Conservation (phyloP, 2,113 vertebrate genomes). For the Aviceda subcristata region DNA sequence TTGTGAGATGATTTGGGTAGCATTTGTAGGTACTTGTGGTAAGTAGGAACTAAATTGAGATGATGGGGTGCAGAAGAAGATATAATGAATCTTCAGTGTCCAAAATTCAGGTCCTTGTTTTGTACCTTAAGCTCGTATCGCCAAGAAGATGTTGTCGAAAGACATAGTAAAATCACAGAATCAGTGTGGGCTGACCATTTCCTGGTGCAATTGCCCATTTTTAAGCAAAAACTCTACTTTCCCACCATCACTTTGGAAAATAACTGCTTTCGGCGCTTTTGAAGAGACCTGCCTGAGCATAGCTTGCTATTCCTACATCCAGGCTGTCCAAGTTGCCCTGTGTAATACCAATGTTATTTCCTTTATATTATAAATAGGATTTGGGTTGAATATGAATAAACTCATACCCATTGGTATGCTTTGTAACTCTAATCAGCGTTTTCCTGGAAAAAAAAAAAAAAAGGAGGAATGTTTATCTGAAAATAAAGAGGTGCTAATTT, state of each 20-base stretch:
- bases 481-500: constrained; percentile 78
- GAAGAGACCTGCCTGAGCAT: not conserved
- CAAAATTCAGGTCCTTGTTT: not conserved
- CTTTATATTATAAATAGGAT: constrained; percentile 75
- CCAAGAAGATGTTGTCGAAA: not conserved
- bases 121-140: not conserved
- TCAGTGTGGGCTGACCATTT: accelerated
- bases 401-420: constrained; percentile 50
- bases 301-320: not conserved
- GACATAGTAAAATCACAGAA: not conserved
- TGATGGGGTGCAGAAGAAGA: accelerated
- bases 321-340: not conserved
- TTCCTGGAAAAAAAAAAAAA: constrained; percentile 60
- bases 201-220: not conserved
- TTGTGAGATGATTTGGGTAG: accelerated
- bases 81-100: accelerated
- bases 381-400: constrained; percentile 68
- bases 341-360: constrained; percentile 74
- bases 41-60: not conserved
- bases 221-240: not conserved
- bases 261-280: not conserved
- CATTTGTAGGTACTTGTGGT: not conserved
- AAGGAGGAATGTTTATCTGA: constrained; percentile 66
- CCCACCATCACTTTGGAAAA: not conserved
- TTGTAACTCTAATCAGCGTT: constrained; percentile 73